phyloP scores from a whole-genome alignment of 1,140 invertebrate species.

The Probaryconus sp. region DNA sequence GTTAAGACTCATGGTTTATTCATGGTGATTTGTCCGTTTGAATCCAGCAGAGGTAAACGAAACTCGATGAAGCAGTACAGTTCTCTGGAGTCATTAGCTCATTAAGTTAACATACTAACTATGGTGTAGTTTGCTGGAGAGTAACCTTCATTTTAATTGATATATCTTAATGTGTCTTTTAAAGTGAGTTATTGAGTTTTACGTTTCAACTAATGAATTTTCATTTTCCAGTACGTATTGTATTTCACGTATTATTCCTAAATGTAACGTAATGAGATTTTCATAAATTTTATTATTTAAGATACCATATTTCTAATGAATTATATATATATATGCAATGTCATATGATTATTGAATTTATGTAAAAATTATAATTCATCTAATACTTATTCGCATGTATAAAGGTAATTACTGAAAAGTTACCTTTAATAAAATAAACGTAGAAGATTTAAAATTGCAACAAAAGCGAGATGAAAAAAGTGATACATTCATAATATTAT shows the following conservation, averaged over 20 bases:
- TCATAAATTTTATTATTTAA: too few species aligned
- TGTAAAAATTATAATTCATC: too few species aligned
- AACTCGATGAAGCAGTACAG: conserved; percentile 57
- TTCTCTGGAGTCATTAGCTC: conserved; percentile 73
- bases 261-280: conserved; percentile 18
- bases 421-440: too few species aligned
- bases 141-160: conserved; percentile 28
- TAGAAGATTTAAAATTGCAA: too few species aligned
- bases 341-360: too few species aligned
- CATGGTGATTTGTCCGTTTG: conserved; percentile 51
- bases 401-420: too few species aligned
- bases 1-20: conserved; percentile 52
- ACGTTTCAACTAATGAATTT: conserved; percentile 30
- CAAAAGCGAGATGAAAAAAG: too few species aligned
- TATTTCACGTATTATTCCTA: conserved; percentile 10
- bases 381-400: too few species aligned
- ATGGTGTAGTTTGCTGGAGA: conserved; percentile 28
- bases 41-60: conserved; percentile 40
- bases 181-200: conserved; percentile 35
- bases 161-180: conserved; percentile 50
- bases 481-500: too few species aligned
- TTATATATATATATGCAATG: too few species aligned
- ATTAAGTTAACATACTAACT: conserved; percentile 69
- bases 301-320: too few species aligned
- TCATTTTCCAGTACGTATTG: conserved; percentile 14